phyloP scores from a whole-genome alignment of 2,113 vertebrate species.

The Corydoras maculifer region DNA sequence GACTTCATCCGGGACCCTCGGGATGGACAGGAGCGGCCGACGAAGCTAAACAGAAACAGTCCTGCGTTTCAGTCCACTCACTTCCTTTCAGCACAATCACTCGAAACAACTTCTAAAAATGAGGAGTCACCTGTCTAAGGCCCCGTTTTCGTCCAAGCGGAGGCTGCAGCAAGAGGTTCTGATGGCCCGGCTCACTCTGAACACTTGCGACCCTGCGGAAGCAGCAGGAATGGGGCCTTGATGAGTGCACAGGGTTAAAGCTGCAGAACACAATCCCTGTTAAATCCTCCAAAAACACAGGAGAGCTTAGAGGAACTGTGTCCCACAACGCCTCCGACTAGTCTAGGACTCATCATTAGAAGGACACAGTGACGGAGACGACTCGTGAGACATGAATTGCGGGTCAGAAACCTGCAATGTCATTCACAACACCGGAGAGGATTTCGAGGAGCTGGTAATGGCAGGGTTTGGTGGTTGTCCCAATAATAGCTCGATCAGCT shows the following conservation, averaged over 20 bases:
- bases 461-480: neutral
- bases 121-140: constrained; percentile 77
- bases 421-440: constrained; percentile 59
- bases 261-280: constrained; percentile 2
- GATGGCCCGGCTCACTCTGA: constrained; percentile 95
- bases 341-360: constrained; percentile 24
- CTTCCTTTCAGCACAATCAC: too few relatives aligned
- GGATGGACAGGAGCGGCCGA: constrained; percentile 88
- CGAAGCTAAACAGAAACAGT: constrained; percentile 68
- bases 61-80: too few relatives aligned
- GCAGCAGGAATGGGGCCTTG: constrained; percentile 13
- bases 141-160: constrained; percentile 90
- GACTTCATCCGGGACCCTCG: constrained; percentile 79
- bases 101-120: too few relatives aligned
- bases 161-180: constrained; percentile 89
- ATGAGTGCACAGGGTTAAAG: constrained; percentile 6
- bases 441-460: constrained; percentile 52
- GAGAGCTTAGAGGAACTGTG: constrained; percentile 38
- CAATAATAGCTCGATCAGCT: neutral
- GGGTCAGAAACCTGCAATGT: constrained; percentile 50
- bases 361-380: constrained; percentile 43
- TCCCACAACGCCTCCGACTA: constrained; percentile 43
- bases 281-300: constrained; percentile 8
- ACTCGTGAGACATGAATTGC: constrained; percentile 52
- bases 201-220: constrained; percentile 89